Conservation (phyloP, 2,797 vertebrate genomes). For the Steatocranus sp. region DNA sequence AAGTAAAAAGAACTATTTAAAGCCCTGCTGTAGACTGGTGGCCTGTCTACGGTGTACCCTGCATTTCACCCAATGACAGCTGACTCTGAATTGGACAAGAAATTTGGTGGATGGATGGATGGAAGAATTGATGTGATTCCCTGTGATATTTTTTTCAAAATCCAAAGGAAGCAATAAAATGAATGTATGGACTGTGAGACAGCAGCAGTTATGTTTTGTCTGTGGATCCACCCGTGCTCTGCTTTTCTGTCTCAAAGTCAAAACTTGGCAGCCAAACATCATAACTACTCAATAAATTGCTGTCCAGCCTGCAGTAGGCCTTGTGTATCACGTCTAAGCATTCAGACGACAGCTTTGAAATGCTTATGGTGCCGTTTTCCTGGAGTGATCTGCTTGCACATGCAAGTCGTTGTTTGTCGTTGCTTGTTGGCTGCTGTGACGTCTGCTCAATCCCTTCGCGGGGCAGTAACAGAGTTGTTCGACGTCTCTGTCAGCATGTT, state of each 20-base stretch:
- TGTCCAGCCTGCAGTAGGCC: conserved; percentile 40
- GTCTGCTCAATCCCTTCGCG: conserved; percentile 52
- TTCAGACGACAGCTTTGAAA: conserved; percentile 54
- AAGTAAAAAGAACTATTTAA: not conserved
- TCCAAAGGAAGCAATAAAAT: not conserved
- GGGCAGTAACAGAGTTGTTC: conserved; percentile 62
- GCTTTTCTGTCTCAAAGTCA: not conserved
- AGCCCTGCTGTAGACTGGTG: not conserved
- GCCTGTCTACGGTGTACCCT: not conserved
- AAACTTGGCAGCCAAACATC: conserved; percentile 53
- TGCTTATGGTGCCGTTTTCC: conserved; percentile 65
- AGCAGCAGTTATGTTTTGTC: conserved; percentile 32
- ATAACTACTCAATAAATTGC: conserved; percentile 65
- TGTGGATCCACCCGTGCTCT: conserved; percentile 5
- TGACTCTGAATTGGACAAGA: not conserved
- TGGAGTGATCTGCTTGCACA: too few relatives aligned
- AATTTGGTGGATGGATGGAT: not conserved
- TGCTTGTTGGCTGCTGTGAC: conserved; percentile 61
- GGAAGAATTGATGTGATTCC: not conserved
- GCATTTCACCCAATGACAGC: not conserved
- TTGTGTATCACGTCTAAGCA: conserved; percentile 48
- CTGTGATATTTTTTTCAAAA: not conserved
- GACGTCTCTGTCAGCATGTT: conserved; percentile 42
- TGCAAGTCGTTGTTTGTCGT: conserved; percentile 65
- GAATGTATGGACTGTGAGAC: not conserved